phyloP scores from a whole-genome alignment of 1,140 invertebrate species.

The Chrysopa pallens region DNA sequence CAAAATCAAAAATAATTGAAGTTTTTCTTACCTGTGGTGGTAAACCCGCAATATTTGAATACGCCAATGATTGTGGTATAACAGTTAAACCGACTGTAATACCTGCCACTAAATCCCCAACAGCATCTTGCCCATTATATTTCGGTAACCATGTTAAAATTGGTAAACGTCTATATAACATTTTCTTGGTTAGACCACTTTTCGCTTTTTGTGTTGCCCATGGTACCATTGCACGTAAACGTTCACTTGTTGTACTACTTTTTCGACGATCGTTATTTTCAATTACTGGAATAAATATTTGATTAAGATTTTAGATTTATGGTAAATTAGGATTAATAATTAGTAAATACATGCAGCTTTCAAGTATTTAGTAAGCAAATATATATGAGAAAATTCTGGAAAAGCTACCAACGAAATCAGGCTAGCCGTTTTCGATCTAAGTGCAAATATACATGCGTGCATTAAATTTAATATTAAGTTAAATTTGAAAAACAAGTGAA shows the following conservation, averaged over 20 bases:
- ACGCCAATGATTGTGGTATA: slow-evolving; percentile 65
- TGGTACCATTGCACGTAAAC: slow-evolving; percentile 14
- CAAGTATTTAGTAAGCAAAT: too few species aligned
- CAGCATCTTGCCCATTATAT: slow-evolving; percentile 43
- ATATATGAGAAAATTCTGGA: too few species aligned
- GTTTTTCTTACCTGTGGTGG: slow-evolving; percentile 42
- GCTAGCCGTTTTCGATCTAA: too few species aligned
- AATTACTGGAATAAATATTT: not conserved
- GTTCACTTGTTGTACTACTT: slow-evolving; percentile 15
- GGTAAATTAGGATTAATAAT: too few species aligned
- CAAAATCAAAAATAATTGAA: too few species aligned
- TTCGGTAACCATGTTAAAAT: slow-evolving; percentile 53
- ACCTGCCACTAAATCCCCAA: slow-evolving; percentile 69
- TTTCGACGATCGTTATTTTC: slow-evolving; percentile 24
- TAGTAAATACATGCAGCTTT: too few species aligned
- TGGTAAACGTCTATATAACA: slow-evolving; percentile 47
- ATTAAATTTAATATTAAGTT: too few species aligned
- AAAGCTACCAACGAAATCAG: too few species aligned
- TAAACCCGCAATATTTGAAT: slow-evolving; percentile 65
- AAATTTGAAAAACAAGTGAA: too few species aligned
- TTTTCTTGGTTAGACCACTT: slow-evolving; percentile 38
- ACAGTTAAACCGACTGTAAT: slow-evolving; percentile 73
- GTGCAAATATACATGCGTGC: too few species aligned
- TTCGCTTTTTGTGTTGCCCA: slow-evolving; percentile 21
- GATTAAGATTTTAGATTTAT: not conserved